Evolutionary conservation across 2,888 invertebrate genomes (phyloP).

Genomic region (Tiliacea citrago): DNA sequence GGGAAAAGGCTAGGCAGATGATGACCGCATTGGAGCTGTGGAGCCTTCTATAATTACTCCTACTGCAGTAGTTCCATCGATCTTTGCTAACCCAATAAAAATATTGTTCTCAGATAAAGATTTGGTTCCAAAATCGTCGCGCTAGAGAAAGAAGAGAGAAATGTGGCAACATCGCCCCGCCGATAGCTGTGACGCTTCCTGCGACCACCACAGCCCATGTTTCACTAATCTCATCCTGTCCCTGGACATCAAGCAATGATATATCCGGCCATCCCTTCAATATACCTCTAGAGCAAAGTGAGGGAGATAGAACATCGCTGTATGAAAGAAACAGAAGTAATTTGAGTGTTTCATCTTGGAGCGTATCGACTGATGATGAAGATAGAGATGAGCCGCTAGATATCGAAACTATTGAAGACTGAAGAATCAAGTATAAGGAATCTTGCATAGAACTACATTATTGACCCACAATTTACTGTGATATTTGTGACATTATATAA

Average conservation of each 20-base stretch:
- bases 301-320: constrained; percentile 2
- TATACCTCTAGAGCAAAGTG: constrained; percentile 19
- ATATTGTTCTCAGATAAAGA: constrained; percentile 88
- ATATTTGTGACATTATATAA: constrained; percentile 41
- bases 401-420: constrained; percentile 78
- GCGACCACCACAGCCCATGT: constrained; percentile 71
- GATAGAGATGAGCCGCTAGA: constrained; percentile 80
- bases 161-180: constrained; percentile 78
- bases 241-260: constrained; percentile 48
- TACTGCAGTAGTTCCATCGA: background rate
- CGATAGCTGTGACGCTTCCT: constrained; percentile 80
- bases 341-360: constrained; percentile 43
- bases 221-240: constrained; percentile 37
- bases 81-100: background rate
- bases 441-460: constrained; percentile 7
- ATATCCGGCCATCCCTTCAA: constrained; percentile 16
- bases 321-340: constrained; percentile 30
- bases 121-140: constrained; percentile 96
- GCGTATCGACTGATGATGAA: constrained; percentile 64
- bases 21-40: too few relatives aligned
- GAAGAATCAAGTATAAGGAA: constrained; percentile 25
- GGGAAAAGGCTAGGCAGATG: too few relatives aligned
- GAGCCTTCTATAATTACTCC: background rate
- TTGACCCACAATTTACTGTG: constrained; percentile 54
- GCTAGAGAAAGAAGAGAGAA: constrained; percentile 94